These are phyloP conservation scores for Vipera latastei DNA, from an alignment of 2,797 vertebrate genomes.

Conservation along the genomic window DNA sequence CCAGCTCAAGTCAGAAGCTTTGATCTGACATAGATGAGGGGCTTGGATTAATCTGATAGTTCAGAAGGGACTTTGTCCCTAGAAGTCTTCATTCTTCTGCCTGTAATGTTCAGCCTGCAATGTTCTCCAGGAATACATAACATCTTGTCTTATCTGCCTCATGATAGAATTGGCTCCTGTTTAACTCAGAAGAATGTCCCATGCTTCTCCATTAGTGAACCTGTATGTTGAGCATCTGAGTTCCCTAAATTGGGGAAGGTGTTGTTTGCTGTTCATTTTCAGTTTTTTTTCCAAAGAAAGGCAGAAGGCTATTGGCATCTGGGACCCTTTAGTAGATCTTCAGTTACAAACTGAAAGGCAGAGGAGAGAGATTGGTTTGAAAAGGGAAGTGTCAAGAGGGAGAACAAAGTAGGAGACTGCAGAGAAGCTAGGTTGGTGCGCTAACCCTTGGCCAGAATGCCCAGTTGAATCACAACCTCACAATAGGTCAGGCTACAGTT, in stretches of 20 bases:
- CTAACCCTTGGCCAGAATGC: background rate
- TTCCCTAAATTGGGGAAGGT: background rate
- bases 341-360: background rate
- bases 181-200: background rate
- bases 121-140: background rate
- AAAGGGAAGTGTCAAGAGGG: background rate
- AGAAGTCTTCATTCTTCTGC: background rate
- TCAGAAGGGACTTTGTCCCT: background rate
- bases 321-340: background rate
- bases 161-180: background rate
- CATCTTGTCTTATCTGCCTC: background rate
- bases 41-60: background rate
- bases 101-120: background rate
- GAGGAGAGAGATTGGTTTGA: background rate
- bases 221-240: background rate
- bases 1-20: background rate
- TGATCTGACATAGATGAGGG: background rate
- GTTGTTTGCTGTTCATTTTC: background rate
- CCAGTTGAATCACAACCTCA: conserved; percentile 11
- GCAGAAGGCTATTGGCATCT: background rate
- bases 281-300: background rate
- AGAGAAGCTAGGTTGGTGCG: background rate
- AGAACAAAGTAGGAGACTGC: background rate
- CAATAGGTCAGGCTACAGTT: conserved; percentile 27
- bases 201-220: background rate